Evolutionary conservation across 2,888 invertebrate genomes (phyloP).

Genomic region (Phlogophora meticulosa): DNA sequence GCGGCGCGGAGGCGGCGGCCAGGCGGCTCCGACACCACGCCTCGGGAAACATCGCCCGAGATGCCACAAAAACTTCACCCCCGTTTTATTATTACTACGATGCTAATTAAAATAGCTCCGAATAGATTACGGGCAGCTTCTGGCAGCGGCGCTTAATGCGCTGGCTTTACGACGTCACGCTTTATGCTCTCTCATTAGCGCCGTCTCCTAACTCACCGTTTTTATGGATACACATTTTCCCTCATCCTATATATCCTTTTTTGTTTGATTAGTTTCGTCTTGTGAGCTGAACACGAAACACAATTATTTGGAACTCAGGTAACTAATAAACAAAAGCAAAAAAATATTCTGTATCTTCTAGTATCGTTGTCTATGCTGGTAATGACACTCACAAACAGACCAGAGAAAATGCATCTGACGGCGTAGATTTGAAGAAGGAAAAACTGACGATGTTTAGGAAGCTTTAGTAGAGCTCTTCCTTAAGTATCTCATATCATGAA

Average conservation of each 20-base stretch:
- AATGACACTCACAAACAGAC: not conserved
- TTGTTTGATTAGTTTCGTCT: conserved; percentile 71
- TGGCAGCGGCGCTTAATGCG: conserved; percentile 88
- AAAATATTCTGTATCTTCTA: not conserved
- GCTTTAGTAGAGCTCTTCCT: conserved; percentile 9
- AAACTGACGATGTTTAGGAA: not conserved
- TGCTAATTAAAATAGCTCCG: conserved; percentile 90
- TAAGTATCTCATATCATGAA: conserved; percentile 14
- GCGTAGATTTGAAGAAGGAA: not conserved
- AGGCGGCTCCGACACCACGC: conserved; percentile 73
- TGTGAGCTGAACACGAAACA: conserved; percentile 41
- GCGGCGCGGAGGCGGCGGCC: conserved; percentile 65
- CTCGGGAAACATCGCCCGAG: conserved; percentile 81
- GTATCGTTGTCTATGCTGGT: not conserved
- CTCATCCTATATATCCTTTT: conserved; percentile 72
- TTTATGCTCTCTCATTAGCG: conserved; percentile 90
- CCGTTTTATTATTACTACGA: conserved; percentile 87
- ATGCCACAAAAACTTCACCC: conserved; percentile 88
- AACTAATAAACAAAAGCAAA: conserved; percentile 11
- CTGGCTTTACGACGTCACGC: conserved; percentile 89
- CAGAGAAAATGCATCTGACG: not conserved
- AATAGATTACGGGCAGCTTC: conserved; percentile 89
- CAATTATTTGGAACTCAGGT: conserved; percentile 19
- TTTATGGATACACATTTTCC: conserved; percentile 83
- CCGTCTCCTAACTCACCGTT: conserved; percentile 83